Evolutionary conservation across 1,140 invertebrate genomes (phyloP), one percentile per base, ranked within the genome.

Genomic region (Odontomachus brunneus): DNA sequence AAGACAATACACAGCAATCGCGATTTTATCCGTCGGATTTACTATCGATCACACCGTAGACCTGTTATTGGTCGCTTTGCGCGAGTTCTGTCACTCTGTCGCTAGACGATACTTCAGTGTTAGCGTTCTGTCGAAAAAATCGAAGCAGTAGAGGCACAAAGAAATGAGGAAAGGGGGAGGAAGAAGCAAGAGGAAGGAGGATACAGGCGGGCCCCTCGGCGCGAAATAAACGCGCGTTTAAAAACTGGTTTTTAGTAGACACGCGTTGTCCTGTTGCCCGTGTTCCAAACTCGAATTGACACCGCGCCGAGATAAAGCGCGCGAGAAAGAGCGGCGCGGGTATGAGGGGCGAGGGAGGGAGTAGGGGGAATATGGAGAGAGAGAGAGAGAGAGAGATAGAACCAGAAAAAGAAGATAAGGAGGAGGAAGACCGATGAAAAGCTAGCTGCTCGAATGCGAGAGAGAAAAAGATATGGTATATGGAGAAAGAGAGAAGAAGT

Each of bases 231-330:
- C 88, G 89, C 69, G 88, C 88, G 90, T 90, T 90, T 91, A 91
- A 92, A 92, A 93, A 93, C 92, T 91, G 92, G 92, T 93, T 93
- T 93, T 92, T 91, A 92, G 92, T 93, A 93, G 92, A 93, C 90
- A 92, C 90, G 83, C 90, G 88, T 92, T 92, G 92, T 92, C 89
- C 91, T 92, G 89, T 91, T 91, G 90, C 80, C 85, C 90, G 89
- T 91, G 90, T 91, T 91, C 89, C 91, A 93, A 93, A 93, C 92
- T 93, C 90, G 91, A 93, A 93, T 93, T 93, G 93, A 93, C 92
- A 93, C 91, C 84, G 91, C 87, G 88, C 90, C 88, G 78, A 92
- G 92, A 93, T 92, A 92, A 92, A 90, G 88, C 89, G 88, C 84
- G 71, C 82, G 71, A 80, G 82, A 72, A 69, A 83, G 72, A 84